phyloP scores from a whole-genome alignment of 2,113 vertebrate species.

The Aviceda subcristata region DNA sequence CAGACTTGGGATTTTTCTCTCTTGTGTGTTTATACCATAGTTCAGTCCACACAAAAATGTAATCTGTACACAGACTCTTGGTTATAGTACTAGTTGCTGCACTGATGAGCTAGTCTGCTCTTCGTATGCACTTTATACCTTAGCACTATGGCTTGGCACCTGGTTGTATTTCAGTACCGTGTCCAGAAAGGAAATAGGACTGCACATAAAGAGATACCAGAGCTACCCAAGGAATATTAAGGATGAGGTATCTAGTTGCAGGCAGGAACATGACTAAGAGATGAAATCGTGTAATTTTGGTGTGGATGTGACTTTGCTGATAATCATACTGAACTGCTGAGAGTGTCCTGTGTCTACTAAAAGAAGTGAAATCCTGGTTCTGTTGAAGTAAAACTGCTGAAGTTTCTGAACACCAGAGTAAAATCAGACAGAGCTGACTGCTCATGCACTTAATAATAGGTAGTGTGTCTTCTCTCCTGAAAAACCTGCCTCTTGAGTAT shows the following conservation, averaged over 20 bases:
- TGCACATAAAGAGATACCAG: neutral
- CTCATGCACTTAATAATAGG: neutral
- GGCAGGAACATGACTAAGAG: neutral
- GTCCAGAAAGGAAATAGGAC: neutral
- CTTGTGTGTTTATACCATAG: neutral
- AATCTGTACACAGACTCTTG: neutral
- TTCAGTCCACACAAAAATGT: neutral
- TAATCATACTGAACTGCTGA: neutral
- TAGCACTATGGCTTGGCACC: neutral
- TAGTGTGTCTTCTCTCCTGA: neutral
- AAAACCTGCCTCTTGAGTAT: conserved; percentile 9
- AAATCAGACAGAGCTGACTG: neutral
- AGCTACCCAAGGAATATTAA: neutral
- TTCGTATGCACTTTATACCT: neutral
- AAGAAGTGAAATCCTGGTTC: neutral
- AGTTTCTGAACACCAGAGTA: neutral
- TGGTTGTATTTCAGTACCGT: neutral
- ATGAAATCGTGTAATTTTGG: neutral
- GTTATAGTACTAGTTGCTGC: neutral
- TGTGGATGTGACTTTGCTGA: neutral
- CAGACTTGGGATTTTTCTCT: neutral
- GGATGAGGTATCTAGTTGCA: neutral
- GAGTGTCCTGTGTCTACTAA: neutral
- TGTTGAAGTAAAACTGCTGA: neutral
- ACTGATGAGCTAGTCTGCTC: neutral